A percentile compares a stretch with the other conserved stretches of the same genome.
phyloP scores from a whole-genome alignment of 2,888 invertebrate genomes.

The Sialis lutaria region DNA sequence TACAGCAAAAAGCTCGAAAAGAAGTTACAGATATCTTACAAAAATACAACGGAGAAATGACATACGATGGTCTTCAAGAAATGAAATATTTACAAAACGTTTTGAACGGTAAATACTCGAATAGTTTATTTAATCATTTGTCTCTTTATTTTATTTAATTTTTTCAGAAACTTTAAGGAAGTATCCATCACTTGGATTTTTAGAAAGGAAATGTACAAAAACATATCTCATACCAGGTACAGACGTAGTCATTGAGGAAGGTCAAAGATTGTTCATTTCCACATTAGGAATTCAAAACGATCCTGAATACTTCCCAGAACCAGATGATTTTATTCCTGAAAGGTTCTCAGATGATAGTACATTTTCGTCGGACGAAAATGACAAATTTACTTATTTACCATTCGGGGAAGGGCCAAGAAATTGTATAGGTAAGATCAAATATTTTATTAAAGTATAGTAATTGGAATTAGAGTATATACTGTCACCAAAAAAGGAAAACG shows the following conservation, averaged over 20 bases:
- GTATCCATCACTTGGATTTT: constrained; percentile 22
- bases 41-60: constrained; percentile 20
- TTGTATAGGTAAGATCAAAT: constrained; percentile 18
- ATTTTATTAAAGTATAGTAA: too few relatives aligned
- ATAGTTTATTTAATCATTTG: neutral
- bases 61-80: constrained; percentile 27
- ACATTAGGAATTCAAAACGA: constrained; percentile 17
- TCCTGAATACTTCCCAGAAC: constrained; percentile 15
- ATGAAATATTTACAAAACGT: constrained; percentile 34
- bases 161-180: constrained; percentile 25
- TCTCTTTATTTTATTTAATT: neutral
- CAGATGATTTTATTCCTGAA: constrained; percentile 15
- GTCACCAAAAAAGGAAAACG: neutral
- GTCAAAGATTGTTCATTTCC: constrained; percentile 23
- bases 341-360: constrained; percentile 13
- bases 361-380: constrained; percentile 8
- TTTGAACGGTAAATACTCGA: constrained; percentile 20
- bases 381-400: constrained; percentile 14
- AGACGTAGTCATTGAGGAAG: constrained; percentile 22
- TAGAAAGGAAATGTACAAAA: constrained; percentile 17
- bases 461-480: too few relatives aligned
- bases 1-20: constrained; percentile 27
- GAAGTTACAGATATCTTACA: constrained; percentile 23
- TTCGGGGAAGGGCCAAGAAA: constrained; percentile 22
- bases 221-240: constrained; percentile 22